Evolutionary conservation across 2,888 invertebrate genomes (phyloP).

Genomic region (Phyllotreta cruciferae): DNA sequence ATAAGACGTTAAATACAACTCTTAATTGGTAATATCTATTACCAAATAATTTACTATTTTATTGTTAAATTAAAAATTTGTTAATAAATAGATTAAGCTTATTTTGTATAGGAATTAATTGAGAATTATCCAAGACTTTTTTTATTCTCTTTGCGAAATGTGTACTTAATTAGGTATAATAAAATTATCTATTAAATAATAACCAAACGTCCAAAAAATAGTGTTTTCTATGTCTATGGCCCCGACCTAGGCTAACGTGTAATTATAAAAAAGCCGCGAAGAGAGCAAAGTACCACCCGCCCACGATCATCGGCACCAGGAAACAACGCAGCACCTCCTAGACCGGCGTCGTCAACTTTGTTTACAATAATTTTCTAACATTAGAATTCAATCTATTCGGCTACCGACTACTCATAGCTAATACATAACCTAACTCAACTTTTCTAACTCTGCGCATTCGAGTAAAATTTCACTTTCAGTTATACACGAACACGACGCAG

Average conservation of each 20-base stretch:
- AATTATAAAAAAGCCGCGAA: constrained; percentile 12
- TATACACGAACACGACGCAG: constrained; percentile 29
- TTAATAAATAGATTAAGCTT: too few species aligned
- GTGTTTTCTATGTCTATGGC: constrained; percentile 3
- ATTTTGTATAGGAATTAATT: too few species aligned
- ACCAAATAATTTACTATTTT: too few species aligned
- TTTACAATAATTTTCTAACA: constrained; percentile 51
- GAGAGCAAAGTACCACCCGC: constrained; percentile 22
- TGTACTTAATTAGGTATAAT: not conserved
- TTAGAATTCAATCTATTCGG: constrained; percentile 43
- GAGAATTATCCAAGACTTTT: too few species aligned
- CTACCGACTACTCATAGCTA: constrained; percentile 34
- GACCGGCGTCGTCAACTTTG: constrained; percentile 34
- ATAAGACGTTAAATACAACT: too few species aligned
- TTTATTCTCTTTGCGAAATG: not conserved
- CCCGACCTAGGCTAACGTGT: constrained; percentile 6
- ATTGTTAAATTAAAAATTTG: too few species aligned
- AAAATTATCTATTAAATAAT: too few species aligned
- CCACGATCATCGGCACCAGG: constrained; percentile 46
- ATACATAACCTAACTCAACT: constrained; percentile 57
- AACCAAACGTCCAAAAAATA: constrained; percentile 3
- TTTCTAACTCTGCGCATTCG: constrained; percentile 47
- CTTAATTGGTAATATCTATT: too few species aligned
- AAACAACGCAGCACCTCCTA: constrained; percentile 37
- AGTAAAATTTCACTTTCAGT: constrained; percentile 48